Percentiles rank a stretch among this genome's conserved stretches.
Conservation (phyloP, 1,140 invertebrate species). For the Pararge aegeria region DNA sequence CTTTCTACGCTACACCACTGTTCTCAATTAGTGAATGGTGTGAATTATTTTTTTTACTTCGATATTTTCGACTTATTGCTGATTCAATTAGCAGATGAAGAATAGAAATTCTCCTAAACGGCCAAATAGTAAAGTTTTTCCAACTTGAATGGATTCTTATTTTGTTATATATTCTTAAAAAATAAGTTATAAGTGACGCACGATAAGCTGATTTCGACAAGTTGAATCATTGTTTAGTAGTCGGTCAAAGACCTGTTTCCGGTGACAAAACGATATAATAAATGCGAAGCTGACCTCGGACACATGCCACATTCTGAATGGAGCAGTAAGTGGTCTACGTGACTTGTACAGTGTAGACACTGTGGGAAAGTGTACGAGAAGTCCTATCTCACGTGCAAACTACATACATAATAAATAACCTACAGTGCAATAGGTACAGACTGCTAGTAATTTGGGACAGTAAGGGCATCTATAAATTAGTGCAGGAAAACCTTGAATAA, state of each 20-base stretch:
- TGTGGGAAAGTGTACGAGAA: neutral
- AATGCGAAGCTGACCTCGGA: conserved; percentile 1
- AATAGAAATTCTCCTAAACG: too few species aligned
- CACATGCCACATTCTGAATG: neutral
- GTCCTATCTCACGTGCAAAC: neutral
- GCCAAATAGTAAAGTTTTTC: too few species aligned
- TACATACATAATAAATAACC: too few species aligned
- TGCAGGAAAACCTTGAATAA: too few species aligned
- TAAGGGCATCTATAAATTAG: too few species aligned
- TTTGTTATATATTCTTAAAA: neutral
- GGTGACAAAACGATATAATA: neutral
- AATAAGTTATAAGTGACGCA: neutral
- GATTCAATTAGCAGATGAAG: too few species aligned
- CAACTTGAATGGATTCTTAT: conserved; percentile 10
- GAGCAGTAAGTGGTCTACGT: neutral
- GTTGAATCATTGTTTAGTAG: neutral
- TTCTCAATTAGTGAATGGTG: too few species aligned
- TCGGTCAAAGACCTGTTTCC: neutral
- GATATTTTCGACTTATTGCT: too few species aligned
- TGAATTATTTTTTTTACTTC: too few species aligned
- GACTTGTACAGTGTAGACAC: neutral
- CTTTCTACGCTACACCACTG: too few species aligned
- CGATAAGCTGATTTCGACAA: neutral
- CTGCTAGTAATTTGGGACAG: too few species aligned
- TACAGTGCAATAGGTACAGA: too few species aligned